Percentiles rank a stretch among this genome's conserved stretches.
Conservation (phyloP, 2,888 invertebrate species). For the Meteorus cinctellus region DNA sequence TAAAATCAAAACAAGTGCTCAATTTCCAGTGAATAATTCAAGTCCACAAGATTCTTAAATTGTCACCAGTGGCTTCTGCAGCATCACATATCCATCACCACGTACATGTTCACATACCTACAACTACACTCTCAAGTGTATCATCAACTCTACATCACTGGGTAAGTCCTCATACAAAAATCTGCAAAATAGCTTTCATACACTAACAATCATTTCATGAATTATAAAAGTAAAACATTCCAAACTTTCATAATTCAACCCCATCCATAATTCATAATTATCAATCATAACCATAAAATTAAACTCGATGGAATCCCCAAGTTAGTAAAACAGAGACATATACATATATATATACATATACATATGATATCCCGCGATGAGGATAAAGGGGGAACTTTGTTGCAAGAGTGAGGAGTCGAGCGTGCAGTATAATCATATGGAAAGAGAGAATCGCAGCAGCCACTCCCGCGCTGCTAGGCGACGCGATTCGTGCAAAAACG, state of each 20-base stretch:
- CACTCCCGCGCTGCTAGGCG: conserved; percentile 25
- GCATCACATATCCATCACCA: not conserved
- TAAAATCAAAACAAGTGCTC: not conserved
- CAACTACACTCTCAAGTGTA: not conserved
- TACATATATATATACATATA: not conserved
- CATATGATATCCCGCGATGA: not conserved
- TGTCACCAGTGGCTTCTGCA: not conserved
- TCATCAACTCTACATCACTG: not conserved
- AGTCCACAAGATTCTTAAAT: not conserved
- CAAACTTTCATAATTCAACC: too few relatives aligned
- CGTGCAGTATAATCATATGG: not conserved
- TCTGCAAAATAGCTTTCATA: too few relatives aligned
- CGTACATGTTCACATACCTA: not conserved
- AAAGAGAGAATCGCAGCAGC: conserved; percentile 7
- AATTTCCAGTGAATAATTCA: not conserved
- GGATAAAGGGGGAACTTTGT: not conserved
- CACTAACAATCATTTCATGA: too few relatives aligned
- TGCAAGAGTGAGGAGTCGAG: not conserved
- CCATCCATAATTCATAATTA: too few relatives aligned
- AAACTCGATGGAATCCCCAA: not conserved
- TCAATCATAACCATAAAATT: not conserved
- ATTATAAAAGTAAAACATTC: too few relatives aligned
- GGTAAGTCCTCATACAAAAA: not conserved
- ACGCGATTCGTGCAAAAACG: conserved; percentile 27
- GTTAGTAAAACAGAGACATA: not conserved